Evolutionary conservation across 2,113 vertebrate genomes (phyloP).

Genomic region (Pituophis catenifer): DNA sequence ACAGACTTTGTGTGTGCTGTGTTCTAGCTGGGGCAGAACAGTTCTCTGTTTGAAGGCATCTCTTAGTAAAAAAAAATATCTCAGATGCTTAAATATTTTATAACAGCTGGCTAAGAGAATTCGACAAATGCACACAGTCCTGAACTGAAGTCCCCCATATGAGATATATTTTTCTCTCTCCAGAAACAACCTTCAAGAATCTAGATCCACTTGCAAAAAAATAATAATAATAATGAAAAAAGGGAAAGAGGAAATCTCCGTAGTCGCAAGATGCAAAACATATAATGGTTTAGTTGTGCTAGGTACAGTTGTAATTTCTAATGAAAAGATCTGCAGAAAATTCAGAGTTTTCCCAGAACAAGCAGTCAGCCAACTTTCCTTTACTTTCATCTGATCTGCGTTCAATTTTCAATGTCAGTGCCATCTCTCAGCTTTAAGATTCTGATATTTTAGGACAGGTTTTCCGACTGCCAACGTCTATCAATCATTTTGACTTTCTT

Average conservation of each 20-base stretch:
- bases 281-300: neutral
- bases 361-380: neutral
- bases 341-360: neutral
- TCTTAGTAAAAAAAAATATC: slow-evolving; percentile 17
- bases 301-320: slow-evolving; percentile 14
- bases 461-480: neutral
- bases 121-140: neutral
- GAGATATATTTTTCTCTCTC: neutral
- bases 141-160: neutral
- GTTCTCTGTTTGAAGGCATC: slow-evolving; percentile 2
- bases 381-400: neutral
- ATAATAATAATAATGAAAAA: neutral
- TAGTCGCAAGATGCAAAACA: neutral
- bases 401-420: neutral
- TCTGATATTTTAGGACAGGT: neutral
- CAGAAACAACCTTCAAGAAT: slow-evolving; percentile 22
- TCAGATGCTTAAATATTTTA: slow-evolving; percentile 42
- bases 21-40: too few relatives aligned
- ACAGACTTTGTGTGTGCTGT: too few relatives aligned
- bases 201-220: slow-evolving; percentile 2
- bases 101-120: slow-evolving; percentile 40
- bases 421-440: neutral
- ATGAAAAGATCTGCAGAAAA: slow-evolving; percentile 2
- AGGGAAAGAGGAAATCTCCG: neutral
- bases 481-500: neutral